Base-by-base conservation (phyloP, 2,797 vertebrate species). In the Pseudomugil gertrudae region DNA sequence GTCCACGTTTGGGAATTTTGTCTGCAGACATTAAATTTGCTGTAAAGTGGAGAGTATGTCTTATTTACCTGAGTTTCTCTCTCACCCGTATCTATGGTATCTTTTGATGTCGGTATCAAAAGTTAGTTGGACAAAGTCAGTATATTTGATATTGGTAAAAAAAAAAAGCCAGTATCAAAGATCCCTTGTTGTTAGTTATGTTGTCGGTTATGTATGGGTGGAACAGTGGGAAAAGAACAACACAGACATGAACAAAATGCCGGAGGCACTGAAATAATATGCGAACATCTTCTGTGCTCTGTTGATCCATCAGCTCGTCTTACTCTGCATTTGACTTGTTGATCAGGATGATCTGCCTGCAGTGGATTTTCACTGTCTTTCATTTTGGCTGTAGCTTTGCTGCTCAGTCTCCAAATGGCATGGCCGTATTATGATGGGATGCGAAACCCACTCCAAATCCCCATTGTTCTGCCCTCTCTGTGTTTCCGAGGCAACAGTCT, bases 401-500 rank as follows among this genome's bases (percentile, higher is more conserved):
- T 40, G 14, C 63, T 77, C 76, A 23, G 36, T 77, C 78, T 87
- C 78, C 81, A 89, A 87, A 84, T 85, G 84, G 85, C 83, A 76
- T 61, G 81, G 78, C 78, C 35, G 50, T 74, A 79, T 88, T 81
- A 83, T 84, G 89, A 90, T 80, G 90, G 77, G 85, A 87, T 86
- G 80, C 50, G 43, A 87, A 87, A 84, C 68, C 78, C 86, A 88
- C 87, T 90, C 90, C 86, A 92, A 90, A 92, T 91, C 90, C 89
- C 85, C 90, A 92, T 93, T 93, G 92, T 92, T 93, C 90, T 92
- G 92, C 84, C 86, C 90, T 90, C 89, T 92, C 88, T 72, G 85
- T 87, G 93, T 94, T 94, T 88, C 92, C 92, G 84, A 88, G 91
- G 92, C 92, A 94, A 93, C 92, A 84, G 88, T 83, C 90, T 90